Conservation (phyloP, 2,113 vertebrate species). For the Glaucomys volans region DNA sequence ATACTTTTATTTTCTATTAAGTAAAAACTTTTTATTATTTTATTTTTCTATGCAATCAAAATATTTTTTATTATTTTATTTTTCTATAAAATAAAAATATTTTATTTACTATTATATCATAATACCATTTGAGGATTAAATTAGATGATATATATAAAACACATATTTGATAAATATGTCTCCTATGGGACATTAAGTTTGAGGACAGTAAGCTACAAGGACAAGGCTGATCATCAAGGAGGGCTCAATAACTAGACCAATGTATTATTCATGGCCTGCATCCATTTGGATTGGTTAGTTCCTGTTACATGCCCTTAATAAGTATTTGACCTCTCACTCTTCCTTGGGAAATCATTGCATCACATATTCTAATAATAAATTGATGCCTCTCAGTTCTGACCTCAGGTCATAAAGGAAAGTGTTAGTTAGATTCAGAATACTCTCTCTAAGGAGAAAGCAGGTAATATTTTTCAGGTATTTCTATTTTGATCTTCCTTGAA, state of each 20-base stretch:
- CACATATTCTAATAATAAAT: neutral
- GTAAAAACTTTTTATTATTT: neutral
- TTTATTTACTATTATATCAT: neutral
- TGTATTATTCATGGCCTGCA: neutral
- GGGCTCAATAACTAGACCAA: neutral
- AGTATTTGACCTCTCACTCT: conserved; percentile 5
- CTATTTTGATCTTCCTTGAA: neutral
- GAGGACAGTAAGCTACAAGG: neutral
- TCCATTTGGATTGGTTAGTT: neutral
- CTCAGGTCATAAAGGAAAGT: neutral
- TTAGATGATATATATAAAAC: neutral
- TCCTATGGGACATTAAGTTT: neutral
- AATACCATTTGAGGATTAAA: neutral
- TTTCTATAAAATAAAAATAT: neutral
- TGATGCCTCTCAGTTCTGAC: neutral
- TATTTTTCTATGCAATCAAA: conserved; percentile 3
- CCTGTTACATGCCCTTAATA: neutral
- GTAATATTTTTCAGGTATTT: neutral
- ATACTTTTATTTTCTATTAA: neutral
- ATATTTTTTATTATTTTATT: neutral
- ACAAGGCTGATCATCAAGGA: neutral
- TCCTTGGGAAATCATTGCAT: neutral
- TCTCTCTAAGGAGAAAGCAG: neutral
- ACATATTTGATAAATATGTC: neutral
- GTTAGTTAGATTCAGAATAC: neutral